Evolutionary conservation across 2,888 invertebrate genomes (phyloP).

Genomic region (Autographa gamma): DNA sequence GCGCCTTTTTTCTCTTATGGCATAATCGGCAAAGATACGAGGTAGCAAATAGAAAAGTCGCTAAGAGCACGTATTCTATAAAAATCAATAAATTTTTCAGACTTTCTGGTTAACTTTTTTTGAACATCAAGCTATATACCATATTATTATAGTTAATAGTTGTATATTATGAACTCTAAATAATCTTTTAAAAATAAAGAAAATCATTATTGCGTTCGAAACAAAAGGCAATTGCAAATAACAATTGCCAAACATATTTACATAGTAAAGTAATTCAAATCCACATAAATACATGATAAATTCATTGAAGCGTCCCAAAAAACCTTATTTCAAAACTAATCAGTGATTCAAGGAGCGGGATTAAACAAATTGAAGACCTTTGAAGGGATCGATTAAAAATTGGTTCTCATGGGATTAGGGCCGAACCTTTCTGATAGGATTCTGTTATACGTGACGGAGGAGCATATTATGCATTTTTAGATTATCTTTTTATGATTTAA

Average conservation of each 20-base stretch:
- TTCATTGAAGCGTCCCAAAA: slow-evolving; percentile 20
- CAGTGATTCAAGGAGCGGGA: slow-evolving; percentile 49
- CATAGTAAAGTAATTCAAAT: slow-evolving; percentile 1
- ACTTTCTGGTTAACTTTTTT: no score
- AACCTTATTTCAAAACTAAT: slow-evolving; percentile 48
- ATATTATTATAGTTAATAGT: no score
- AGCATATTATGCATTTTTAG: slow-evolving; percentile 43
- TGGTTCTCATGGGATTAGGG: slow-evolving; percentile 56
- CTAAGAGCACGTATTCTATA: no score
- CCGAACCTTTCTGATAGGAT: slow-evolving; percentile 55
- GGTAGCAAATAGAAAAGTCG: no score
- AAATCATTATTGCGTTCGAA: background rate
- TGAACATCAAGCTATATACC: no score
- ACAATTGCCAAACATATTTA: background rate
- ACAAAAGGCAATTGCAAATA: background rate
- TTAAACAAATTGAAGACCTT: slow-evolving; percentile 59
- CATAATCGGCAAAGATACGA: no score
- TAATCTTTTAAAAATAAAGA: background rate
- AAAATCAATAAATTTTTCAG: no score
- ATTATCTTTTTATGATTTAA: background rate
- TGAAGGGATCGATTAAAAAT: slow-evolving; percentile 60
- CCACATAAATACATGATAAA: slow-evolving; percentile 11
- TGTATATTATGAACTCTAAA: no score
- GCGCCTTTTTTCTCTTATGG: no score
- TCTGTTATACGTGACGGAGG: slow-evolving; percentile 44